Percentiles rank a stretch among this genome's conserved stretches.
These are phyloP conservation scores for Nomada fucata DNA, from an alignment of 2,888 invertebrate genomes.

Conservation along the genomic window DNA sequence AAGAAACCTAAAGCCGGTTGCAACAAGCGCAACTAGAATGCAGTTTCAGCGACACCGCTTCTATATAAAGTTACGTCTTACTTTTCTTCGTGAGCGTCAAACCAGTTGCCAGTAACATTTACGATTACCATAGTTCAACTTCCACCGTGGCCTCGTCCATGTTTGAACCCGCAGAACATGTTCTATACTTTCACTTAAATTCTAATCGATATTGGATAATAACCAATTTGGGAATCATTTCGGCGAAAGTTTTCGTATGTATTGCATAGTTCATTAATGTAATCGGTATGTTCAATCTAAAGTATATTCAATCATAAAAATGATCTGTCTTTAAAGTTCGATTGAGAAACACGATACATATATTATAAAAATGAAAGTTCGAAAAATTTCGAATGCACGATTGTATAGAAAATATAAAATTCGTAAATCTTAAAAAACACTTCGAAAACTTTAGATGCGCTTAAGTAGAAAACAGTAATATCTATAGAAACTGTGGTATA, in stretches of 20 bases:
- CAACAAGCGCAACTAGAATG: slow-evolving; percentile 37
- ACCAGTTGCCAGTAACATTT: slow-evolving; percentile 43
- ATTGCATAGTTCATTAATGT: background rate
- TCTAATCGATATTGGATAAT: background rate
- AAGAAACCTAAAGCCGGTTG: slow-evolving; percentile 18
- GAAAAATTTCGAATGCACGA: too few relatives aligned
- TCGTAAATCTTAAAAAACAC: too few relatives aligned
- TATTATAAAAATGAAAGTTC: background rate
- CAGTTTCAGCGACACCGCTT: background rate
- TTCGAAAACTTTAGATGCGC: too few relatives aligned
- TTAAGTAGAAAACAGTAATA: too few relatives aligned
- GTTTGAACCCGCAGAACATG: background rate
- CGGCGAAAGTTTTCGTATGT: background rate
- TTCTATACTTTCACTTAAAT: slow-evolving; percentile 24
- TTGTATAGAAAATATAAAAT: too few relatives aligned
- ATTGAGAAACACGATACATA: background rate
- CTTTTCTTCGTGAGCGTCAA: slow-evolving; percentile 46
- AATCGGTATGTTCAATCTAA: background rate
- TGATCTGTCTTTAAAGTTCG: too few relatives aligned
- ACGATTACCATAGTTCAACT: slow-evolving; percentile 26
- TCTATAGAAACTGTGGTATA: too few relatives aligned
- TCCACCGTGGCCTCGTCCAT: slow-evolving; percentile 8
- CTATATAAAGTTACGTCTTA: slow-evolving; percentile 52
- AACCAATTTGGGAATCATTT: background rate
- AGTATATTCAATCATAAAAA: background rate